phyloP scores from a whole-genome alignment of 2,888 invertebrate genomes.

The Pyrochroa serraticornis region DNA sequence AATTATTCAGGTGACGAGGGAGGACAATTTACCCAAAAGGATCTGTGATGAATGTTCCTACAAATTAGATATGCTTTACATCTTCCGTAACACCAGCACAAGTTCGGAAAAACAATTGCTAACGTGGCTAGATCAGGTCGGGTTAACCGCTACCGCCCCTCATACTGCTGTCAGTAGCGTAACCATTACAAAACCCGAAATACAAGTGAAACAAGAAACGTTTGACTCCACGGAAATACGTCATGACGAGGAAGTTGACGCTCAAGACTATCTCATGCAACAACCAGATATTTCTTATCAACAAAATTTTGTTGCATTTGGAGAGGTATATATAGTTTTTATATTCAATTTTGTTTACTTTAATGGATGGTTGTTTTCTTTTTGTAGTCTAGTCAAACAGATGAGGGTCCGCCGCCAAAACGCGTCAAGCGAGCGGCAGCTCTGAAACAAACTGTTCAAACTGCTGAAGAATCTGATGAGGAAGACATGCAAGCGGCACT shows the following conservation, averaged over 20 bases:
- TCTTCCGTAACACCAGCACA: constrained; percentile 73
- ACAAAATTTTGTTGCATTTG: constrained; percentile 19
- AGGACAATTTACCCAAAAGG: constrained; percentile 73
- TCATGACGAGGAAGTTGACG: constrained; percentile 1
- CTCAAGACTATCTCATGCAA: constrained; percentile 40
- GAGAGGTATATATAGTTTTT: constrained; percentile 11
- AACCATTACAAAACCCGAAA: constrained; percentile 16
- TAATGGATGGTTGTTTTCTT: not conserved
- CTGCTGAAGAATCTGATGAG: constrained; percentile 45
- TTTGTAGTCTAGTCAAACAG: constrained; percentile 6
- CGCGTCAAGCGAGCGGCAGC: constrained; percentile 50
- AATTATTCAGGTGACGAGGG: constrained; percentile 65
- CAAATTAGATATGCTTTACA: constrained; percentile 73
- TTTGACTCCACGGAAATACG: constrained; percentile 2
- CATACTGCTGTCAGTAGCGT: not conserved
- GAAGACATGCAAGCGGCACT: constrained; percentile 41
- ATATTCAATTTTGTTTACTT: not conserved
- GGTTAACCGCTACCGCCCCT: constrained; percentile 8
- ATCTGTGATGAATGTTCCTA: constrained; percentile 74
- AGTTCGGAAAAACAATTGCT: constrained; percentile 66
- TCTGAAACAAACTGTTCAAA: constrained; percentile 46
- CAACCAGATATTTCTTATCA: constrained; percentile 43
- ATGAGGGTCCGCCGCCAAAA: constrained; percentile 44
- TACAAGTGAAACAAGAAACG: constrained; percentile 22
- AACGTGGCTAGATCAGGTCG: constrained; percentile 51